Evolutionary conservation across 2,888 invertebrate species (phyloP).

Genomic region (Caenorhabditis wallacei): DNA sequence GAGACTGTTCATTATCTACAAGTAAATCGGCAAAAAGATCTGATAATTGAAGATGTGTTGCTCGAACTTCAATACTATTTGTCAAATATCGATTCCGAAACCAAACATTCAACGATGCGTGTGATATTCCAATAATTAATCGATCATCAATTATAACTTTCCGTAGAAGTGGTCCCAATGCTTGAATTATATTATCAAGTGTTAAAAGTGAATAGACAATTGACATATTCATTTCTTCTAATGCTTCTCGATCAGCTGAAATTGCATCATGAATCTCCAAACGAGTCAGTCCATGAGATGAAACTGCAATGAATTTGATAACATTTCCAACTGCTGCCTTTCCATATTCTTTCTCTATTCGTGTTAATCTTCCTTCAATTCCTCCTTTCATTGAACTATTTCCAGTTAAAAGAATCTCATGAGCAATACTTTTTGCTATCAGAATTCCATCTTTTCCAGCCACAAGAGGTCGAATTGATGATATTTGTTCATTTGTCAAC

Average conservation of each 20-base stretch:
- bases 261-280: constrained; percentile 74
- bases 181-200: constrained; percentile 69
- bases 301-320: constrained; percentile 64
- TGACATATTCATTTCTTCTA: constrained; percentile 50
- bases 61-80: constrained; percentile 54
- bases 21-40: constrained; percentile 72
- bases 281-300: constrained; percentile 74
- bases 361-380: constrained; percentile 63
- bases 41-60: constrained; percentile 68
- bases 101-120: constrained; percentile 32
- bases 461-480: constrained; percentile 25
- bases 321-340: constrained; percentile 60
- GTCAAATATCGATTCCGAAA: constrained; percentile 62
- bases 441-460: constrained; percentile 61
- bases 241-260: constrained; percentile 49
- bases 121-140: constrained; percentile 62
- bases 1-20: constrained; percentile 60
- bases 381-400: constrained; percentile 63
- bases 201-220: constrained; percentile 69
- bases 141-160: constrained; percentile 62
- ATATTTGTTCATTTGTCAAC: constrained; percentile 69
- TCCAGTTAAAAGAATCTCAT: constrained; percentile 65
- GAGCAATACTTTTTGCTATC: constrained; percentile 61
- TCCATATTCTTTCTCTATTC: constrained; percentile 70
- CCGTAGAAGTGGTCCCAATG: constrained; percentile 61